Percentiles rank a stretch among this genome's conserved stretches.
Conservation (phyloP, 1,140 invertebrate genomes). For the Aradophagus sp. region DNA sequence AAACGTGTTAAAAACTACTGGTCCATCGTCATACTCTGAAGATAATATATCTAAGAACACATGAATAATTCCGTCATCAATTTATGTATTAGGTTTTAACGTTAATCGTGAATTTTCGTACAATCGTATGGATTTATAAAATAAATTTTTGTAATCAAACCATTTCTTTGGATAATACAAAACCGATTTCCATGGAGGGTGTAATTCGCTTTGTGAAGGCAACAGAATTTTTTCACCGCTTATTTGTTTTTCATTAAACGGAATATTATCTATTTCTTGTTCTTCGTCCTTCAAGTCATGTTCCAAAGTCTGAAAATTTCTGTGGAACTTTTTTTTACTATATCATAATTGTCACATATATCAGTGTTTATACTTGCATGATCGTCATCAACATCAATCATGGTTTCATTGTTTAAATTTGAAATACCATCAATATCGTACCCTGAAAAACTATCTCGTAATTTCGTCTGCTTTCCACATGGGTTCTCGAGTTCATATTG, state of each 20-base stretch:
- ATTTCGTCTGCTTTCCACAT: no score
- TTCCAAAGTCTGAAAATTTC: no score
- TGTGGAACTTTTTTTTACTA: no score
- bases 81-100: background rate
- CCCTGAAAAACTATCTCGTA: no score
- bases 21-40: background rate
- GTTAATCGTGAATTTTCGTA: background rate
- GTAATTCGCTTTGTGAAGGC: background rate
- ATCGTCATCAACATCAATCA: no score
- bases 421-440: no score
- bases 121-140: background rate
- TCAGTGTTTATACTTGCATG: no score
- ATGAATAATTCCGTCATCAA: constrained; percentile 2
- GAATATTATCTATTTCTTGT: background rate
- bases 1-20: constrained; percentile 2
- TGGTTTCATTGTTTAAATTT: no score
- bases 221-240: background rate
- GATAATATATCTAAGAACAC: background rate
- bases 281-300: no score
- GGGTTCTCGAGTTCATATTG: no score
- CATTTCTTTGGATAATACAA: constrained; percentile 3
- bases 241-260: background rate
- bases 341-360: no score
- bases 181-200: constrained; percentile 1
- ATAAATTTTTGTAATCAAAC: background rate